Percentiles rank a stretch among this genome's conserved stretches.
Evolutionary conservation across 2,888 invertebrate genomes (phyloP).

Genomic region (Kryphioiulus occultus): DNA sequence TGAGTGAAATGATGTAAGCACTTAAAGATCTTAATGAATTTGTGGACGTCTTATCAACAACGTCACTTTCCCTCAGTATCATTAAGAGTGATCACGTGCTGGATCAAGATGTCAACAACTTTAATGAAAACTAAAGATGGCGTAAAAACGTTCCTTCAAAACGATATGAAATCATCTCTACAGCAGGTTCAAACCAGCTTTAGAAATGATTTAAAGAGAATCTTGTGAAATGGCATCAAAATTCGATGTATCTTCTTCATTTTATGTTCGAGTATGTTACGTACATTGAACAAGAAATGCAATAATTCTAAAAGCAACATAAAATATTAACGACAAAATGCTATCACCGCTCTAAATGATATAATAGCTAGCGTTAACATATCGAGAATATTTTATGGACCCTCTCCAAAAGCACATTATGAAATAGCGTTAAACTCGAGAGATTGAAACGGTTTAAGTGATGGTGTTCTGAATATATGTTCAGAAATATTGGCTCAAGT

Average conservation of each 20-base stretch:
- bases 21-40: not conserved
- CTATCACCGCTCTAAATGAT: not conserved
- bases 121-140: not conserved
- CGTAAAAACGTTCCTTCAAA: not conserved
- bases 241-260: not conserved
- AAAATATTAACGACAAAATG: not conserved
- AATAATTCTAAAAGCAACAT: constrained; percentile 10
- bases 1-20: not conserved
- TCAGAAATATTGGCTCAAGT: no score
- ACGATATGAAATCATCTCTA: not conserved
- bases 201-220: not conserved
- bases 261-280: not conserved
- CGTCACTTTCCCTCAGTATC: not conserved
- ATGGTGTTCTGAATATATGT: not conserved
- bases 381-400: not conserved
- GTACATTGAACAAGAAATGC: not conserved
- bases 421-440: no score
- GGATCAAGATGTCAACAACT: constrained; percentile 10
- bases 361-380: not conserved
- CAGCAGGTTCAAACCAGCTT: not conserved
- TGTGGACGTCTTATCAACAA: not conserved
- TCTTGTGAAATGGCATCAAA: not conserved
- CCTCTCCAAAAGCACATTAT: not conserved
- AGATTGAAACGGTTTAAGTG: not conserved
- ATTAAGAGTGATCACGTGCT: not conserved